phyloP scores from a whole-genome alignment of 2,113 vertebrate genomes.

The Myotis yumanensis region DNA sequence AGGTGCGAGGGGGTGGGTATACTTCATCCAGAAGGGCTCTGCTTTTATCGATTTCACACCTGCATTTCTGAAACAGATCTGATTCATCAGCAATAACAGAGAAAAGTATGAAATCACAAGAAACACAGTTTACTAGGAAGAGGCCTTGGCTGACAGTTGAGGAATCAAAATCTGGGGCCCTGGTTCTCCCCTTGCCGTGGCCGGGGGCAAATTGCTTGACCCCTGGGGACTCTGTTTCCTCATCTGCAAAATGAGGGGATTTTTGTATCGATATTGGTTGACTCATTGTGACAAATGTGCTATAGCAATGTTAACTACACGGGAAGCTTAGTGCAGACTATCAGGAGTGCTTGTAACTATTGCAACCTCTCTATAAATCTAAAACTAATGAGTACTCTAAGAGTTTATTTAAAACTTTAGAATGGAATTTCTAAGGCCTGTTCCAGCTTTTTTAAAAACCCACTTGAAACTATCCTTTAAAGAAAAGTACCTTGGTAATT shows the following conservation, averaged over 20 bases:
- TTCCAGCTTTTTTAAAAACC: background rate
- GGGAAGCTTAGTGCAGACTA: background rate
- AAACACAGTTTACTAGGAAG: background rate
- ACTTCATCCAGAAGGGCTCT: background rate
- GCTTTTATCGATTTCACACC: conserved; percentile 3
- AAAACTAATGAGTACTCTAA: conserved; percentile 1
- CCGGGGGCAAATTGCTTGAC: background rate
- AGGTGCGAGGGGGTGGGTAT: rapidly evolving
- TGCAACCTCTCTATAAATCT: background rate
- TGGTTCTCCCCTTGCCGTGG: background rate
- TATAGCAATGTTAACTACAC: background rate
- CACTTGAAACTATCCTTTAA: background rate
- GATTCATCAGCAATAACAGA: background rate
- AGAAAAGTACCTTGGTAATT: background rate
- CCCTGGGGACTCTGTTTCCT: background rate
- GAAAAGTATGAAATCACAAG: background rate
- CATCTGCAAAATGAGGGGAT: background rate
- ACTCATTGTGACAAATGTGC: background rate
- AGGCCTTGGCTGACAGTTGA: background rate
- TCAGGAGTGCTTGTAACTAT: background rate
- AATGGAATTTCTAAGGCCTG: background rate
- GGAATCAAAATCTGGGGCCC: background rate
- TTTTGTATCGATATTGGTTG: background rate
- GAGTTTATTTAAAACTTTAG: background rate
- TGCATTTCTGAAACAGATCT: conserved; percentile 43